Base-by-base conservation (phyloP, 2,113 vertebrate species). In the Candoia aspera region DNA sequence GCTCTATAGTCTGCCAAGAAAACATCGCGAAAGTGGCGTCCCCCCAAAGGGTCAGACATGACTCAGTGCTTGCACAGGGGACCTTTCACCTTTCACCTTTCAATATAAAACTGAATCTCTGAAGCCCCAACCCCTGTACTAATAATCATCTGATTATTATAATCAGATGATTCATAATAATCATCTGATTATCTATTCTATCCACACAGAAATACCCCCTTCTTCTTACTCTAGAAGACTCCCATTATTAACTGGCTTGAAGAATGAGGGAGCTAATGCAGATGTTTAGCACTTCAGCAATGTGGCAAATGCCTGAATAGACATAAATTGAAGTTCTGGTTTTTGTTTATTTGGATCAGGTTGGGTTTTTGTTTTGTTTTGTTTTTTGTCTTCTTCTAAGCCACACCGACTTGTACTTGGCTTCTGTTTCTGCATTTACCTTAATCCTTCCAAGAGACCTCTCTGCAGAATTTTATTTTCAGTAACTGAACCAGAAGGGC, bases 391-490 rank as follows among this genome's bases (percentile, higher is more conserved):
- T 19, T 79, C 0, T 87, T 58, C 62, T 29, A 84, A 90, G 87
- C 37, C 33, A 29, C 62, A 90, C 86, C 95, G 95, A 92, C 92
- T 93, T 94, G 93, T 94, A 90, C 89, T 95, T 96, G 96, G 96
- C 96, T 91, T 60, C 87, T 9, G 87, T 13, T 1, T 79, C 49
- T 86, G 79, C 84, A 59, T 19, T 91, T 84, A 33, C 11, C 6
- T 33, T 84, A 96, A 46, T 17, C 13, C 58, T 2, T 94, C 64
- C 86, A 88, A 87, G 17, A 3, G 2, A 73, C 91, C 90, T 90
- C 42, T 86, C 64, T 4, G 58, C 0, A 37, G 85, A 73, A 9
- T 83, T 92, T 79, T 60, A 85, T 90, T 55, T 94, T 0, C 55
- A 91, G 92, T 92, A 87, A 93, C 60, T 92, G 89, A 23, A 6